Conservation (phyloP, 2,888 invertebrate species). For the Cheilosia vernalis region DNA sequence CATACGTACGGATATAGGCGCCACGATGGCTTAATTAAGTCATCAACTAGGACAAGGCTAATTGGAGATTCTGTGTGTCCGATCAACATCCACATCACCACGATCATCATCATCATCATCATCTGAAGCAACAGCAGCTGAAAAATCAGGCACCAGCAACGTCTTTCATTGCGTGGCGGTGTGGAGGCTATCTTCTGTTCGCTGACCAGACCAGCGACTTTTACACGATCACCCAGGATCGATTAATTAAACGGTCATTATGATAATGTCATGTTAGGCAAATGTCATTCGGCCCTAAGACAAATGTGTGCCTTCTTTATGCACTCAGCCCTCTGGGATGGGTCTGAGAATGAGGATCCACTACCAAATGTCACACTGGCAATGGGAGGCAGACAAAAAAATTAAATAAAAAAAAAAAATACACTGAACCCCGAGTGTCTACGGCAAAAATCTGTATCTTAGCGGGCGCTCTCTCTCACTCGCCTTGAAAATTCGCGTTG, state of each 20-base stretch:
- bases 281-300: conserved; percentile 68
- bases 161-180: conserved; percentile 21
- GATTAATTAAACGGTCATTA: conserved; percentile 75
- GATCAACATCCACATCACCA: conserved; percentile 71
- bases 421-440: conserved; percentile 18
- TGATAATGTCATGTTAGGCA: conserved; percentile 75
- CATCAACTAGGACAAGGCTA: conserved; percentile 83
- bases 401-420: conserved; percentile 8
- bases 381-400: not conserved
- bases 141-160: conserved; percentile 20
- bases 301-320: conserved; percentile 40
- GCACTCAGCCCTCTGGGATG: conserved; percentile 24
- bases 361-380: conserved; percentile 54
- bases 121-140: conserved; percentile 6
- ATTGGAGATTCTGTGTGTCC: conserved; percentile 83
- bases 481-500: conserved; percentile 77
- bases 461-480: conserved; percentile 68
- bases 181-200: conserved; percentile 44
- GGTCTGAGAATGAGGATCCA: conserved; percentile 5
- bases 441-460: conserved; percentile 66
- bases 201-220: conserved; percentile 15
- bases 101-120: conserved; percentile 57
- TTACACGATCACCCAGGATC: conserved; percentile 68
- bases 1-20: conserved; percentile 78
- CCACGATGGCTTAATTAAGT: conserved; percentile 84